Base-by-base conservation (phyloP, 1,140 invertebrate species). In the Drosophila novamexicana region DNA sequence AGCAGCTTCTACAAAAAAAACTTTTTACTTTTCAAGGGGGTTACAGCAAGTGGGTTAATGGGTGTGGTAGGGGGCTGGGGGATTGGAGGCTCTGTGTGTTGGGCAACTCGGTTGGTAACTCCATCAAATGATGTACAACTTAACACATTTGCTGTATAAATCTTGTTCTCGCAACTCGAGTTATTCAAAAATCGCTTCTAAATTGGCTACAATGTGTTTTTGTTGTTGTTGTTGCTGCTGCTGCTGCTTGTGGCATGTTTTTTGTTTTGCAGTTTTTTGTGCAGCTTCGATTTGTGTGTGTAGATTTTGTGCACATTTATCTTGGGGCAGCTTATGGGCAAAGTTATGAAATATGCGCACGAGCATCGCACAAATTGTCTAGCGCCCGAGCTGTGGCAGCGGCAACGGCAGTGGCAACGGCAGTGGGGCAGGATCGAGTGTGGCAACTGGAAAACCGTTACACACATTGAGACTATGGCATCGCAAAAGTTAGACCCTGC, bases 121-220 rank as follows among this genome's bases (percentile, higher is more conserved):
- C 77, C 83, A 91, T 91, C 88, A 91, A 91, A 91, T 90, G 85
- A 90, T 89, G 88, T 90, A 90, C 88, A 90, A 90, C 86, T 90
- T 90, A 90, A 86, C 86, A 90, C 86, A 90, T 90, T 89, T 90
- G 88, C 88, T 72, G 63, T 58, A 90, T 90, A 90, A 90, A 90
- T 90, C 88, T 90, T 89, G 84, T 89, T 90, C 79, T 77, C 69
- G 67, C 79, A 89, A 89, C 71, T 84, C 81, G 81, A 90, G 86
- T 91, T 90, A 90, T 90, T 88, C 85, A 88, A 91, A 86, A 91
- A 91, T 91, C 88, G 88, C 88, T 84, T 74, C 80, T 88, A 91
- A 91, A 91, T 91, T 91, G 88, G 88, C 82, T 81, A 81, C 67
- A 76, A 73, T 73, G 42, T 45, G 58, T 67, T 65, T 8, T 61